These are phyloP conservation scores for Microtus oregoni DNA, from an alignment of 2,113 vertebrate genomes.

Conservation along the genomic window DNA sequence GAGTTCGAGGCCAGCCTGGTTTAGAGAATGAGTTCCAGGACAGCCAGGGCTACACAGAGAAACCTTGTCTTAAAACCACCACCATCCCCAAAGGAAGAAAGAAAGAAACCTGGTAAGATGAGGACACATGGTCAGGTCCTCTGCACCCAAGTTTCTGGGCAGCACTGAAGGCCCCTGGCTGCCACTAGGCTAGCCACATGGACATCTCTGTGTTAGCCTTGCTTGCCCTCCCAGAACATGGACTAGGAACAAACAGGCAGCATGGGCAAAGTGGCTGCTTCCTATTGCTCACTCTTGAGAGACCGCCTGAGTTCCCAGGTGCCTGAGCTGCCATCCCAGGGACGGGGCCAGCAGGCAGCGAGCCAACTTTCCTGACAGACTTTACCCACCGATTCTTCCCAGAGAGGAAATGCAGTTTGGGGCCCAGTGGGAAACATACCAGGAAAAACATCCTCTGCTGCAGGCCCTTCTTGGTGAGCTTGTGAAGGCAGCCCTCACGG, in stretches of 20 bases:
- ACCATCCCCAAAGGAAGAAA: too few relatives aligned
- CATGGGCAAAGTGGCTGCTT: not conserved
- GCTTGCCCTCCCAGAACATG: not conserved
- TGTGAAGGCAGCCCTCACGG: slow-evolving; percentile 96
- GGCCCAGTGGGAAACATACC: slow-evolving; percentile 86
- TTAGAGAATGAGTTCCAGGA: too few relatives aligned
- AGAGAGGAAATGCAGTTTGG: not conserved
- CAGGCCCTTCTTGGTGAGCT: slow-evolving; percentile 96
- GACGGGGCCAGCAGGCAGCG: not conserved
- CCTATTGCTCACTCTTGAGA: not conserved
- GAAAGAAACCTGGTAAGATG: not conserved
- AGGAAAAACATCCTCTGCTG: slow-evolving; percentile 99
- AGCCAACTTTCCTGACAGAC: not conserved
- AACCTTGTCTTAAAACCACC: too few relatives aligned
- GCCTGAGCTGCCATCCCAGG: too few relatives aligned
- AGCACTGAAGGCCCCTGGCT: not conserved
- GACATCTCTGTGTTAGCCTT: not conserved
- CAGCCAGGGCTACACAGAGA: too few relatives aligned
- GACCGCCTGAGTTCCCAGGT: too few relatives aligned
- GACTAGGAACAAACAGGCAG: not conserved
- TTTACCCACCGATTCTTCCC: fast-evolving
- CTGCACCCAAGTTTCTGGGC: too few relatives aligned
- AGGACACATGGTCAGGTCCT: not conserved
- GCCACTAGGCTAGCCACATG: not conserved
- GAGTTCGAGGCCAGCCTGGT: too few relatives aligned